Evolutionary conservation across 2,113 vertebrate species (phyloP).

Genomic region (Mungos mungo): DNA sequence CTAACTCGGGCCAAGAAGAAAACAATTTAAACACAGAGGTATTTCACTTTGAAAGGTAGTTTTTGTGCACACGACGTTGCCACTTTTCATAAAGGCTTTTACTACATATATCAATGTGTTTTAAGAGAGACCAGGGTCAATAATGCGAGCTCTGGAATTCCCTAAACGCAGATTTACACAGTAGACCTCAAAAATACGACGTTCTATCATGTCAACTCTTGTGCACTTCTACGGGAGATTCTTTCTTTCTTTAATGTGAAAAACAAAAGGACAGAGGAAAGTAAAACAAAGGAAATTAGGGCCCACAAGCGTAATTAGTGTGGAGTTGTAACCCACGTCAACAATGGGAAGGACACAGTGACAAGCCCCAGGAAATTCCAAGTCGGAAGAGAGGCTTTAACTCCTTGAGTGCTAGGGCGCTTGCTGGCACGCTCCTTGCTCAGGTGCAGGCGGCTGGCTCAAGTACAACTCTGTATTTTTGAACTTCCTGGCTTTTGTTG

Average conservation of each 20-base stretch:
- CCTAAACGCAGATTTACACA: conserved; percentile 85
- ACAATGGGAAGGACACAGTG: conserved; percentile 69
- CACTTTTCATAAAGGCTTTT: conserved; percentile 84
- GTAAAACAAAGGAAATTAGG: conserved; percentile 56
- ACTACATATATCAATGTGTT: conserved; percentile 81
- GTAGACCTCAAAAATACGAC: conserved; percentile 84
- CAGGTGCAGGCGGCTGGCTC: not conserved
- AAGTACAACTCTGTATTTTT: not conserved
- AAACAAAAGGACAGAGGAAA: conserved; percentile 80
- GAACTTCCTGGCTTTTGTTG: conserved; percentile 72
- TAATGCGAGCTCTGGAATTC: conserved; percentile 85
- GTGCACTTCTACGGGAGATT: conserved; percentile 73
- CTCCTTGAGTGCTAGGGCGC: not conserved
- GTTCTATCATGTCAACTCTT: conserved; percentile 78
- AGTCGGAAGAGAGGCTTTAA: conserved; percentile 54
- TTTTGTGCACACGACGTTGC: conserved; percentile 76
- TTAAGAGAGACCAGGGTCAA: conserved; percentile 83
- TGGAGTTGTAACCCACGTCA: conserved; percentile 38
- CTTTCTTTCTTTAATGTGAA: conserved; percentile 83
- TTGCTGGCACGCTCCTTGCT: not conserved
- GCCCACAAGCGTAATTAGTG: conserved; percentile 44
- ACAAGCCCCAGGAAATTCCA: conserved; percentile 67
- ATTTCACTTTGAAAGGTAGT: conserved; percentile 83
- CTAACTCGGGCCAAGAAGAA: conserved; percentile 69
- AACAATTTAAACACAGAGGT: conserved; percentile 75